A percentile compares a stretch with the other conserved stretches of the same genome.
Conservation (phyloP, 2,888 invertebrate species). For the Glaucopsyche alexis region DNA sequence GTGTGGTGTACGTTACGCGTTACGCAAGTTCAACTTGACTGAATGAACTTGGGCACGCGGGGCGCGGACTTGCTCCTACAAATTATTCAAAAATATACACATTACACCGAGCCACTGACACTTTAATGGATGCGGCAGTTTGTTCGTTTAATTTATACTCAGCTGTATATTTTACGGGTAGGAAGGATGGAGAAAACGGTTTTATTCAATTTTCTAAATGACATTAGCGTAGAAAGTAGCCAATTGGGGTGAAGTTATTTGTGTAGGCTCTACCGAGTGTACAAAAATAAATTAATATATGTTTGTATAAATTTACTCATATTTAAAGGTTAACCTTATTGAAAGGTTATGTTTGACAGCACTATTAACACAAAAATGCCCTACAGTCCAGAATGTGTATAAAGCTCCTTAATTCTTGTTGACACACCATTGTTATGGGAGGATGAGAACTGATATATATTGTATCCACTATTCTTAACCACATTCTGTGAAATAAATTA, state of each 20-base stretch:
- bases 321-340: no score
- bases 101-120: constrained; percentile 44
- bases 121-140: constrained; percentile 51
- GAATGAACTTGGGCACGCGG: constrained; percentile 67
- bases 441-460: no score
- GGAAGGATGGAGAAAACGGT: neutral
- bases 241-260: constrained; percentile 24
- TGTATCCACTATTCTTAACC: no score
- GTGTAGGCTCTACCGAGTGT: constrained; percentile 29
- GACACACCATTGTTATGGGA: no score
- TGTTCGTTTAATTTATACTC: constrained; percentile 13
- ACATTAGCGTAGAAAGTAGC: constrained; percentile 11
- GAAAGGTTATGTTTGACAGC: neutral
- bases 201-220: constrained; percentile 8
- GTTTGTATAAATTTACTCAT: no score
- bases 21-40: constrained; percentile 43
- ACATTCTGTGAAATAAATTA: no score
- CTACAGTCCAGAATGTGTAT: no score
- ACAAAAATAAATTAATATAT: neutral
- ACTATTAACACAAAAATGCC: no score
- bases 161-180: neutral
- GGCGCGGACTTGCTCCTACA: constrained; percentile 45
- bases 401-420: no score
- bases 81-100: constrained; percentile 50
- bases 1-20: constrained; percentile 26